A percentile compares a stretch with the other conserved stretches of the same genome.
These are phyloP conservation scores for Pemphigus obesinymphae DNA, from an alignment of 1,140 invertebrate genomes.

Conservation along the genomic window DNA sequence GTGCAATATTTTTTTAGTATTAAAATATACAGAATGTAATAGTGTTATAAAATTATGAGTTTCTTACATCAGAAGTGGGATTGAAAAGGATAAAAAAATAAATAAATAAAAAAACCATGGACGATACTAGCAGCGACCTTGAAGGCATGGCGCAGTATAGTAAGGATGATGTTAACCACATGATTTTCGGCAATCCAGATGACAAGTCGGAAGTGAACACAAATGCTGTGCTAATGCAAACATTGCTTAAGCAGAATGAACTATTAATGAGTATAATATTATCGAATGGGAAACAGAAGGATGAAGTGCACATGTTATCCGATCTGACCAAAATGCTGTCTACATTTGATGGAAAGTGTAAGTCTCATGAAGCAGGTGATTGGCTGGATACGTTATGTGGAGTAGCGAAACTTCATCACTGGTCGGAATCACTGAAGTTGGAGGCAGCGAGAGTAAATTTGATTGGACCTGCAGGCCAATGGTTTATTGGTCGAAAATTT, in stretches of 20 bases:
- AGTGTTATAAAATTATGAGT: too few species aligned
- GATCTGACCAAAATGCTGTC: not conserved
- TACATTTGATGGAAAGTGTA: not conserved
- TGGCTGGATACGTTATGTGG: not conserved
- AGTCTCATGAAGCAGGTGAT: not conserved
- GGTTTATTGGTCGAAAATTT: not conserved
- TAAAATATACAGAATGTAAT: too few species aligned
- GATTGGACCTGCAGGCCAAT: not conserved
- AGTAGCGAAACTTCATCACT: not conserved
- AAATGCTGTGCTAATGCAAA: not conserved
- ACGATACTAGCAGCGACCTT: too few species aligned
- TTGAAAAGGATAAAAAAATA: too few species aligned
- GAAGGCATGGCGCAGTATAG: not conserved
- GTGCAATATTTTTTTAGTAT: too few species aligned
- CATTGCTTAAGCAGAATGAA: not conserved
- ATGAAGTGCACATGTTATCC: not conserved
- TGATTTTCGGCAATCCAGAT: not conserved
- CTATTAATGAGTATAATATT: not conserved
- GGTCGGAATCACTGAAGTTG: not conserved
- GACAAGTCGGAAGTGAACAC: not conserved
- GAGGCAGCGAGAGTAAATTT: not conserved
- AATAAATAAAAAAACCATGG: too few species aligned
- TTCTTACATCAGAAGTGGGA: too few species aligned
- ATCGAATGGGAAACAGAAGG: not conserved
- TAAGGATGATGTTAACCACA: not conserved